Conservation (phyloP, 2,888 invertebrate species). For the Himalopsyche anomala region DNA sequence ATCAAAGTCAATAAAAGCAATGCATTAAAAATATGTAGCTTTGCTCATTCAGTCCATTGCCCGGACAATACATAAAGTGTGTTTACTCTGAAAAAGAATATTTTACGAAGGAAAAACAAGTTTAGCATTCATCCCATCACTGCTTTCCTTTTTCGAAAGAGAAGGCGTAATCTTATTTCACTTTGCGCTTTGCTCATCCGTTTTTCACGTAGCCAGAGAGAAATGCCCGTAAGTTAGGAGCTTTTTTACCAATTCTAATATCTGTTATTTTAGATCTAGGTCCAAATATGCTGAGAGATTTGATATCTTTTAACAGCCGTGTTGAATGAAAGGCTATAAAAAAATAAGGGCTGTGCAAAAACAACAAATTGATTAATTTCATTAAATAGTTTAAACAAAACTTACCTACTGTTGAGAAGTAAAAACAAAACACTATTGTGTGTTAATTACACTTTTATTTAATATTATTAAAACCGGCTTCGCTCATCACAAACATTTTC, state of each 20-base stretch:
- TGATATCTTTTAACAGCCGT: neutral
- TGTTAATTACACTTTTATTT: too few relatives aligned
- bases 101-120: neutral
- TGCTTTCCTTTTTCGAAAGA: neutral
- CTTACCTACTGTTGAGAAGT: too few relatives aligned
- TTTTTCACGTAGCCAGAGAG: neutral
- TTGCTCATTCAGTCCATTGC: neutral
- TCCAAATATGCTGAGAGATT: neutral
- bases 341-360: too few relatives aligned
- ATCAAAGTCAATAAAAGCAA: too few relatives aligned
- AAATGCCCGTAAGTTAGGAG: neutral
- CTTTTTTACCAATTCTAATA: neutral
- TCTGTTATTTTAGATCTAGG: neutral
- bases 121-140: slow-evolving; percentile 14
- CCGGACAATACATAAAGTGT: neutral
- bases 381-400: too few relatives aligned
- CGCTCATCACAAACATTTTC: too few relatives aligned
- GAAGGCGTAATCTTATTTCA: slow-evolving; percentile 10
- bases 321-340: too few relatives aligned
- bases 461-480: too few relatives aligned
- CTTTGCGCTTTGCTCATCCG: slow-evolving; percentile 20
- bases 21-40: too few relatives aligned
- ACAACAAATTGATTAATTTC: too few relatives aligned
- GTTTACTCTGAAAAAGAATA: neutral
- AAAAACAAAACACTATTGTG: too few relatives aligned